phyloP scores from a whole-genome alignment of 1,140 invertebrate species.

The Aphaenogaster ashmeadi region DNA sequence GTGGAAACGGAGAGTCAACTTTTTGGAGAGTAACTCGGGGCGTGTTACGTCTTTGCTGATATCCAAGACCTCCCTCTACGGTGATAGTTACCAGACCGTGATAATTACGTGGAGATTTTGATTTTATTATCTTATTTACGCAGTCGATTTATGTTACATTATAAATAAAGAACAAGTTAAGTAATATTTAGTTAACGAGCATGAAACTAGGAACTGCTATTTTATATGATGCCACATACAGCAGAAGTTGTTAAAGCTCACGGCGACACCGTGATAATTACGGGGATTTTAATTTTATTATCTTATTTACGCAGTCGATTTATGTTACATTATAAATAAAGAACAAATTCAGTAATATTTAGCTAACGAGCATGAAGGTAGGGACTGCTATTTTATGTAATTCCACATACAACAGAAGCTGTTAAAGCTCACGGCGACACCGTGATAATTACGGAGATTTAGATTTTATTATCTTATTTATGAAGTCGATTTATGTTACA shows the following conservation, averaged over 20 bases:
- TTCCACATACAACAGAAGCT: background rate
- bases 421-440: slow-evolving; percentile 10
- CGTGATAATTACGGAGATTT: background rate
- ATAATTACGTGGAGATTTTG: background rate
- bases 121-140: background rate
- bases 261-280: background rate
- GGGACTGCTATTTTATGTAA: background rate
- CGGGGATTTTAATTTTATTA: background rate
- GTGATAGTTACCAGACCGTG: too few species aligned
- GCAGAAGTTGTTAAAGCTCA: slow-evolving; percentile 29
- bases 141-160: background rate
- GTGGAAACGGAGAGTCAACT: background rate
- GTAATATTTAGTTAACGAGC: background rate
- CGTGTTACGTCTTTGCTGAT: background rate
- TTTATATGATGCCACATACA: background rate
- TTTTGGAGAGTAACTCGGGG: background rate
- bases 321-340: background rate
- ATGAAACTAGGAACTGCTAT: background rate
- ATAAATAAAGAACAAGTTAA: background rate
- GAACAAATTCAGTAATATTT: slow-evolving; percentile 2
- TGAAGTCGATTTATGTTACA: background rate
- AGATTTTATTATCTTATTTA: background rate
- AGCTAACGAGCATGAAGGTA: background rate
- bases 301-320: background rate
- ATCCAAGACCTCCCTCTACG: background rate